A percentile compares a stretch with the other conserved stretches of the same genome.
Conservation (phyloP, 1,140 invertebrate species). For the Latrodectus geometricus region DNA sequence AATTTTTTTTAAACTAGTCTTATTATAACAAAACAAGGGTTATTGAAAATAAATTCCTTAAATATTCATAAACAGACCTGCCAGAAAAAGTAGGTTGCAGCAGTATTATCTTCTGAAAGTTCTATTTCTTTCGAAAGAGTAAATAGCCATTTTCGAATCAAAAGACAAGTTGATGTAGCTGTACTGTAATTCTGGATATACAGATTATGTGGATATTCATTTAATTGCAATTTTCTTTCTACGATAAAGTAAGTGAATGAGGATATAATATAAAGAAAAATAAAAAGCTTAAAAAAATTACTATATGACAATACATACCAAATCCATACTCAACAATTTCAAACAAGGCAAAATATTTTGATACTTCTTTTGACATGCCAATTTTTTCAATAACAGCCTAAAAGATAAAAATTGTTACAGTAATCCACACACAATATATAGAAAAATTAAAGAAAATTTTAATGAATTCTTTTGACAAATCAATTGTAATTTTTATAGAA, state of each 20-base stretch:
- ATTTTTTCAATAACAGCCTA: constrained; percentile 87
- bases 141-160: constrained; percentile 95
- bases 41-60: background rate
- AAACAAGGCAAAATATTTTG: constrained; percentile 95
- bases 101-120: constrained; percentile 75
- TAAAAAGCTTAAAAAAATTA: background rate
- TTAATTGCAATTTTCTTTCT: constrained; percentile 93
- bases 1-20: too few species aligned
- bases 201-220: constrained; percentile 95
- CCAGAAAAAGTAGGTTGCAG: constrained; percentile 83
- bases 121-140: constrained; percentile 80
- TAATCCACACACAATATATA: background rate
- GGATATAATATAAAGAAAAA: constrained; percentile 13
- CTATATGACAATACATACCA: constrained; percentile 73
- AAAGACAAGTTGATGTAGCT: constrained; percentile 95
- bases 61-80: constrained; percentile 70
- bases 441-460: background rate
- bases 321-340: constrained; percentile 98
- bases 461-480: too few species aligned
- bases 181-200: constrained; percentile 99
- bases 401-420: constrained; percentile 62
- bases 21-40: background rate
- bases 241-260: constrained; percentile 64
- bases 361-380: constrained; percentile 80
- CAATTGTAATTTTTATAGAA: too few species aligned